These are phyloP conservation scores for Drosophila multiciliata DNA, from an alignment of 2,888 invertebrate genomes.

Conservation along the genomic window DNA sequence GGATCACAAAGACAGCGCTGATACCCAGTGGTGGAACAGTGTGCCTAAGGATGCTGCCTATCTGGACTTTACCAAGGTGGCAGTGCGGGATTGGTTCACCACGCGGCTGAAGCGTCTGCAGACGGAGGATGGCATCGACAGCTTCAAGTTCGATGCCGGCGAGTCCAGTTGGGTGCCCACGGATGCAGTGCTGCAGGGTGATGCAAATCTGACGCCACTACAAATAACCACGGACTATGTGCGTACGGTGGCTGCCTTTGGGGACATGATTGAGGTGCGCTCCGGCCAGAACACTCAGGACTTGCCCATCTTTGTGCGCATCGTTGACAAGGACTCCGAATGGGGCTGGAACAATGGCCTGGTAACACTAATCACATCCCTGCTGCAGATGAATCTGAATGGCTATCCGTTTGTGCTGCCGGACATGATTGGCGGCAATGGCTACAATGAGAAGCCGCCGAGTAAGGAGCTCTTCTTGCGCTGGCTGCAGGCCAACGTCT, in stretches of 20 bases:
- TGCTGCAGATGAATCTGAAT: slow-evolving; percentile 85
- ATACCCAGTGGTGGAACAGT: slow-evolving; percentile 86
- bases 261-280: slow-evolving; percentile 88
- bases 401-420: slow-evolving; percentile 89
- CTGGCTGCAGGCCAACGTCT: slow-evolving; percentile 91
- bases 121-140: slow-evolving; percentile 88
- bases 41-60: slow-evolving; percentile 85
- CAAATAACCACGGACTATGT: slow-evolving; percentile 86
- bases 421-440: slow-evolving; percentile 91
- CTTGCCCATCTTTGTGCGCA: slow-evolving; percentile 89
- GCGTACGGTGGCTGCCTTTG: slow-evolving; percentile 86
- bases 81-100: slow-evolving; percentile 87
- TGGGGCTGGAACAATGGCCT: slow-evolving; percentile 89
- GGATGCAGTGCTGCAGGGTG: slow-evolving; percentile 87
- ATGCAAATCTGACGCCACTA: slow-evolving; percentile 84
- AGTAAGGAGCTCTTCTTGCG: slow-evolving; percentile 88
- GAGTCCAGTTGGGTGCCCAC: slow-evolving; percentile 88
- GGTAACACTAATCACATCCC: slow-evolving; percentile 88
- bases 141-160: slow-evolving; percentile 93
- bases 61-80: slow-evolving; percentile 89
- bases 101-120: slow-evolving; percentile 86
- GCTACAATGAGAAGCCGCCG: slow-evolving; percentile 86
- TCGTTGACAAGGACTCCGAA: slow-evolving; percentile 90
- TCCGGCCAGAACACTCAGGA: slow-evolving; percentile 88
- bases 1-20: slow-evolving; percentile 84